Percentiles rank a stretch among this genome's conserved stretches.
phyloP scores from a whole-genome alignment of 2,797 vertebrate species.

The Sebastes minor region DNA sequence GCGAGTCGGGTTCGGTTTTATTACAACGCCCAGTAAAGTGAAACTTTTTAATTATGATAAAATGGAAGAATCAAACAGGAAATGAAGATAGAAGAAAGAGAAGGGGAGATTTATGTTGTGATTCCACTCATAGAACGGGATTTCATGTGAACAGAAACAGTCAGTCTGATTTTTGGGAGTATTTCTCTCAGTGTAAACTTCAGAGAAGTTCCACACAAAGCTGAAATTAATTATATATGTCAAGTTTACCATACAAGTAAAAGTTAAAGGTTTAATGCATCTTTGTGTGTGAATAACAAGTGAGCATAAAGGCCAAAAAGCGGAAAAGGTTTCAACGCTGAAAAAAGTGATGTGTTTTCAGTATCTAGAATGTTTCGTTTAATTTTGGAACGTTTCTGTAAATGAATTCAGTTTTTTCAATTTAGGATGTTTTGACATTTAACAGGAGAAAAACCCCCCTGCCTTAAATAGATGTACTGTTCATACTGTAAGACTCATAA shows the following conservation, averaged over 20 bases:
- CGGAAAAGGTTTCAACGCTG: neutral
- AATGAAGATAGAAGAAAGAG: neutral
- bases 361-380: neutral
- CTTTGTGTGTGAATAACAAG: neutral
- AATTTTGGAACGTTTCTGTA: neutral
- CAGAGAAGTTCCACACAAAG: neutral
- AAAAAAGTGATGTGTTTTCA: neutral
- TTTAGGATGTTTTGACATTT: neutral
- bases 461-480: neutral
- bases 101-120: no score
- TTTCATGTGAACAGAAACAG: neutral
- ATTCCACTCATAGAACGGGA: no score
- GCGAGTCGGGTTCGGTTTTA: constrained; percentile 9
- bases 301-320: neutral
- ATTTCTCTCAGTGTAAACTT: neutral
- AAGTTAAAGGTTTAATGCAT: neutral
- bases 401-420: neutral
- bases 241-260: neutral
- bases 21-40: neutral
- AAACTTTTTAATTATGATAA: constrained; percentile 40
- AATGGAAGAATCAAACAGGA: neutral
- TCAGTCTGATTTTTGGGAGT: neutral
- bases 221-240: neutral
- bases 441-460: neutral
- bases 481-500: no score